A percentile compares a stretch with the other conserved stretches of the same genome.
Evolutionary conservation across 2,888 invertebrate species (phyloP).

Genomic region (Rotaria macrura): DNA sequence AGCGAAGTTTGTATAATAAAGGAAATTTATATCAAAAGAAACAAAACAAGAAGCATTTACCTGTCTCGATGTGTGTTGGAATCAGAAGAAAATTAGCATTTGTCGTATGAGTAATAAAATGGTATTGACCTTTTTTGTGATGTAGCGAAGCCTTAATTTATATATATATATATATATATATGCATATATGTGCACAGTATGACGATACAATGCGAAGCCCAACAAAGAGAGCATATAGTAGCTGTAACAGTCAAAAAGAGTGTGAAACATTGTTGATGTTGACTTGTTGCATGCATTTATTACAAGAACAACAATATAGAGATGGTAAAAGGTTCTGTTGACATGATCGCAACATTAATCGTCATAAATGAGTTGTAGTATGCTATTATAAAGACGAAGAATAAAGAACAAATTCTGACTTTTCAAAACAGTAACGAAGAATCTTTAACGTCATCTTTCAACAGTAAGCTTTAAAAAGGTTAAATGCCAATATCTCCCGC

Average conservation of each 20-base stretch:
- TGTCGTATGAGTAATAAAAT: neutral
- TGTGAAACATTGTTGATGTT: neutral
- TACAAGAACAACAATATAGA: neutral
- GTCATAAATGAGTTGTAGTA: neutral
- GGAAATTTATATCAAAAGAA: neutral
- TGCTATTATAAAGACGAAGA: neutral
- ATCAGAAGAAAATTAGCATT: constrained; percentile 4
- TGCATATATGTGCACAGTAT: neutral
- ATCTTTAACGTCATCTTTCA: neutral
- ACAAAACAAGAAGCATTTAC: neutral
- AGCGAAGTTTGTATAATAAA: neutral
- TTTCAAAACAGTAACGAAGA: neutral
- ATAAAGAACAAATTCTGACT: neutral
- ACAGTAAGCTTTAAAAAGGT: neutral
- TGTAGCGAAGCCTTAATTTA: neutral
- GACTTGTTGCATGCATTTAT: neutral
- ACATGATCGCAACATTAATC: constrained; percentile 3
- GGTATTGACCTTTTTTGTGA: neutral
- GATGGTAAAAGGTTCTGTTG: neutral
- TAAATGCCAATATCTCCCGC: neutral
- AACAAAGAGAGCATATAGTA: neutral
- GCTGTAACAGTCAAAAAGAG: neutral
- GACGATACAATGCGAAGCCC: neutral
- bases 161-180: too few relatives aligned
- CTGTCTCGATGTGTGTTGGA: neutral